A percentile compares a stretch with the other conserved stretches of the same genome.
phyloP scores from a whole-genome alignment of 2,113 vertebrate species.

The Oreochromis niloticus region DNA sequence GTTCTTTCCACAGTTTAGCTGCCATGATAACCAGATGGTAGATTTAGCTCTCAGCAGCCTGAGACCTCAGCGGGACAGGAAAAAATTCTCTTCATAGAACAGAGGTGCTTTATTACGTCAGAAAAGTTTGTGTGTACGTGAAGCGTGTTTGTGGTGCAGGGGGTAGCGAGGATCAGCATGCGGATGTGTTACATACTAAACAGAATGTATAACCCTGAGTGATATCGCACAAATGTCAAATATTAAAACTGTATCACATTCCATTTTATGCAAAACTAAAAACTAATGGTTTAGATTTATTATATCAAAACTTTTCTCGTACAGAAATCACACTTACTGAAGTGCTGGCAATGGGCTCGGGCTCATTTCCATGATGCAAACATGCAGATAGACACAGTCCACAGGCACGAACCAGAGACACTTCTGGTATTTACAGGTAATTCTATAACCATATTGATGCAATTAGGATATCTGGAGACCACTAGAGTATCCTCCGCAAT shows the following conservation, averaged over 20 bases:
- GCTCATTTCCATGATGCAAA: neutral
- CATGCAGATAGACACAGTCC: neutral
- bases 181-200: slow-evolving; percentile 8
- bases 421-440: neutral
- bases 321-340: neutral
- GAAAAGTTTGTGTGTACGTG: neutral
- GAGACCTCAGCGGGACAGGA: neutral
- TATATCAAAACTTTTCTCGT: accelerated
- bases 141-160: neutral
- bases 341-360: neutral
- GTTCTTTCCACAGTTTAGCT: slow-evolving; percentile 28
- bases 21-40: slow-evolving; percentile 14
- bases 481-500: neutral
- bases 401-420: neutral
- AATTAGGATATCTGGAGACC: neutral
- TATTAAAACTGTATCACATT: neutral
- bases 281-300: neutral
- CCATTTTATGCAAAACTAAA: neutral
- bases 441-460: neutral
- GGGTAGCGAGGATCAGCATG: neutral
- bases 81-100: slow-evolving; percentile 1
- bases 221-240: neutral
- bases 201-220: neutral
- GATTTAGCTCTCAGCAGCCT: neutral
- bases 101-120: neutral